A percentile compares a stretch with the other conserved stretches of the same genome.
phyloP scores from a whole-genome alignment of 2,113 vertebrate species.

The Benitochromis conjunctus region DNA sequence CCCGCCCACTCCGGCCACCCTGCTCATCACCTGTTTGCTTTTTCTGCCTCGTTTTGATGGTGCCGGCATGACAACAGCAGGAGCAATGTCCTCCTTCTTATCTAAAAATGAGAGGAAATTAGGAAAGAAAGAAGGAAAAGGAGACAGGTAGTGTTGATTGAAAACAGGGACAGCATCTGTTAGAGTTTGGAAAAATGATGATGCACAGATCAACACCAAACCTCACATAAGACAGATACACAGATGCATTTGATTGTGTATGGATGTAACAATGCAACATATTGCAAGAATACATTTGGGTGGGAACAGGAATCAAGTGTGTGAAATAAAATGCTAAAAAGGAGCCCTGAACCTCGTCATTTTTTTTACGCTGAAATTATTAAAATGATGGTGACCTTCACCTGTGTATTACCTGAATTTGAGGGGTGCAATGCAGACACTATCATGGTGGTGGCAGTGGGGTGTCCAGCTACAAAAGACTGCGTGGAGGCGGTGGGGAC shows the following conservation, averaged over 20 bases:
- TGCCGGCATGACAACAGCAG: constrained; percentile 69
- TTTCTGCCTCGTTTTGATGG: constrained; percentile 76
- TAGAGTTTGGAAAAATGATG: neutral
- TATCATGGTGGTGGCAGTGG: constrained; percentile 85
- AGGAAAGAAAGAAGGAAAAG: neutral
- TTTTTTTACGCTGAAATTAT: neutral
- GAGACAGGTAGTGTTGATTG: constrained; percentile 20
- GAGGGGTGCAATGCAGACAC: constrained; percentile 84
- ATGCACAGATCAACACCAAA: neutral
- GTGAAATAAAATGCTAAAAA: fast-evolving
- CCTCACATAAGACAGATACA: fast-evolving
- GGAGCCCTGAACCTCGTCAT: neutral
- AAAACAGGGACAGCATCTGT: neutral
- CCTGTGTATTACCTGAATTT: constrained; percentile 60
- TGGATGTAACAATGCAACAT: neutral
- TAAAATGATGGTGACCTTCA: neutral
- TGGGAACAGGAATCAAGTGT: neutral
- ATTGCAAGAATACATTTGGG: neutral
- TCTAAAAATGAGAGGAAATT: constrained; percentile 70
- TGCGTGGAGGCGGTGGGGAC: constrained; percentile 89
- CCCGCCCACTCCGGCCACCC: constrained; percentile 46
- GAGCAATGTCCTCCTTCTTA: constrained; percentile 84
- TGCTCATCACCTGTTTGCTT: constrained; percentile 71
- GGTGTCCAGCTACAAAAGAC: constrained; percentile 85
- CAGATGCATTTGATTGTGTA: neutral